These are phyloP conservation scores for Strigamia maritima DNA, from an alignment of 2,888 invertebrate species.

Conservation along the genomic window DNA sequence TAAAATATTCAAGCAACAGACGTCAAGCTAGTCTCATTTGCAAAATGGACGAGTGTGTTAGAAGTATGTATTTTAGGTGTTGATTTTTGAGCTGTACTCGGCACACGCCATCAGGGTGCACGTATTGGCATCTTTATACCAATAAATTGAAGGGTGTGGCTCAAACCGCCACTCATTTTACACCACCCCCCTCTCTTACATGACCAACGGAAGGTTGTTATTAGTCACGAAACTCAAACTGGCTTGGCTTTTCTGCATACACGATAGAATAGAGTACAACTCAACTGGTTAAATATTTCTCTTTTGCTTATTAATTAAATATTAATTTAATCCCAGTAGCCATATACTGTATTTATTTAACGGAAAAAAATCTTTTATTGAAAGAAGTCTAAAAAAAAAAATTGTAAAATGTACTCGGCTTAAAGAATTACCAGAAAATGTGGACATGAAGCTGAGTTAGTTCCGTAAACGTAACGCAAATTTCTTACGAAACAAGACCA, in stretches of 20 bases:
- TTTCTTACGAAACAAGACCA: too few relatives aligned
- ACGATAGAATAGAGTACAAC: too few relatives aligned
- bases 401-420: too few relatives aligned
- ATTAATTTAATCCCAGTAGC: too few relatives aligned
- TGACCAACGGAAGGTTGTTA: neutral
- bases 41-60: conserved; percentile 15
- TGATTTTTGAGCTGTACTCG: neutral
- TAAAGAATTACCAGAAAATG: too few relatives aligned
- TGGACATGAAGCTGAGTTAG: too few relatives aligned
- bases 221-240: neutral
- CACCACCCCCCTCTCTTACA: neutral
- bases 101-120: neutral
- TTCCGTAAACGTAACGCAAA: too few relatives aligned
- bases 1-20: neutral
- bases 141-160: neutral
- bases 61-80: neutral
- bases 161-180: neutral
- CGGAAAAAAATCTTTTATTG: too few relatives aligned
- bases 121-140: neutral
- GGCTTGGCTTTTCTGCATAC: neutral
- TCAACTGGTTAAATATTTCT: neutral
- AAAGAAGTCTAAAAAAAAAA: too few relatives aligned
- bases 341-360: too few relatives aligned
- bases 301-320: neutral
- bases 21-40: conserved; percentile 6